phyloP scores from a whole-genome alignment of 1,140 invertebrate genomes.

The Caerostris extrusa region DNA sequence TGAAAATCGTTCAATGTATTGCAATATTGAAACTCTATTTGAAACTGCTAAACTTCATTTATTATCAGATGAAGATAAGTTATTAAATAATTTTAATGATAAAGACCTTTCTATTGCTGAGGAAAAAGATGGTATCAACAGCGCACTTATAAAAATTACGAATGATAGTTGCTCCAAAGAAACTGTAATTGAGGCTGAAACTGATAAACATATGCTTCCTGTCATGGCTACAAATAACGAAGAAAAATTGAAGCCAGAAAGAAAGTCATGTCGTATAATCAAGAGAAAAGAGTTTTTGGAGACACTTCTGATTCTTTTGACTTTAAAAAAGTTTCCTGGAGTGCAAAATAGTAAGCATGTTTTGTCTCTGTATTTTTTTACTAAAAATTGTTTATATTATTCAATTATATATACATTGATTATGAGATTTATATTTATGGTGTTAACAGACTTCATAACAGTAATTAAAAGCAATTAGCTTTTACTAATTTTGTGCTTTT shows the following conservation, averaged over 20 bases:
- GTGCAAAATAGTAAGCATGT: background rate
- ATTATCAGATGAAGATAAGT: background rate
- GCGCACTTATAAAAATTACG: background rate
- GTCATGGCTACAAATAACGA: background rate
- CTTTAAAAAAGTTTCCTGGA: background rate
- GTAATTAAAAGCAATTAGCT: too few species aligned
- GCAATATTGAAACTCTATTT: background rate
- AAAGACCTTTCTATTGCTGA: background rate
- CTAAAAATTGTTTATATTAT: background rate
- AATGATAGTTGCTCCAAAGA: too few species aligned
- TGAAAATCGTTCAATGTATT: background rate
- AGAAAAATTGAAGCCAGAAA: background rate
- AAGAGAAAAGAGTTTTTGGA: conserved; percentile 65
- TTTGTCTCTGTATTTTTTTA: background rate
- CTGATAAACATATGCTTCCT: background rate
- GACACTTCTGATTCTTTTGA: conserved; percentile 21
- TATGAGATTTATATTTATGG: too few species aligned
- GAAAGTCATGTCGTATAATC: conserved; percentile 21
- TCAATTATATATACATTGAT: background rate
- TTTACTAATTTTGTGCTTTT: too few species aligned
- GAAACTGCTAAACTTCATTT: background rate
- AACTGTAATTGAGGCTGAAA: background rate
- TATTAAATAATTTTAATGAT: background rate
- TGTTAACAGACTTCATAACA: too few species aligned
- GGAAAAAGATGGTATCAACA: background rate